Evolutionary conservation across 2,113 vertebrate species (phyloP).

Genomic region (Ariopsis seemanni): DNA sequence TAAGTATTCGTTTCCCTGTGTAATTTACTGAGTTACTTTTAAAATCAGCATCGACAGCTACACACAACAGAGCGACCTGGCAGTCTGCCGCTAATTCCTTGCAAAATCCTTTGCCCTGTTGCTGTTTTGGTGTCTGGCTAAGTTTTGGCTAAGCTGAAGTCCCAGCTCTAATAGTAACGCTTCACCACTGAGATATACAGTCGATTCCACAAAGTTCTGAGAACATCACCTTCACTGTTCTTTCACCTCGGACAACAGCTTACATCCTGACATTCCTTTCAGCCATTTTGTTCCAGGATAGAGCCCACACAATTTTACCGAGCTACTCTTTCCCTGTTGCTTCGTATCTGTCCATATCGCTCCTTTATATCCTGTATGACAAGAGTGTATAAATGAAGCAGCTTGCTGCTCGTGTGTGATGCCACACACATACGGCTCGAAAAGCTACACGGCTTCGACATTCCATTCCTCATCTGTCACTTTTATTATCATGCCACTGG

Average conservation of each 20-base stretch:
- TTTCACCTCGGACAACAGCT: not conserved
- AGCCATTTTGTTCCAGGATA: not conserved
- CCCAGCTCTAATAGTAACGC: no score
- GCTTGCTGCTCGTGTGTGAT: not conserved
- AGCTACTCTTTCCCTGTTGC: not conserved
- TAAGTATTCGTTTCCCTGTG: no score
- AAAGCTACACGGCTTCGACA: not conserved
- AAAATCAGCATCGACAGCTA: no score
- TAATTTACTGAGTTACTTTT: no score
- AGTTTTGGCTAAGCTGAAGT: no score
- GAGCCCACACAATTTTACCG: not conserved
- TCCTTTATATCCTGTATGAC: not conserved
- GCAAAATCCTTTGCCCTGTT: no score
- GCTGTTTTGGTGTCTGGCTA: no score
- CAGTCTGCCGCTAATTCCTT: no score
- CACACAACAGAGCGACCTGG: no score
- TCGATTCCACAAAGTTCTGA: constrained; percentile 14
- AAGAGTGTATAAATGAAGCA: not conserved
- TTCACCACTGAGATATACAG: not conserved
- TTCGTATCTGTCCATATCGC: not conserved
- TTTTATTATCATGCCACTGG: not conserved
- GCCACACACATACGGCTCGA: not conserved
- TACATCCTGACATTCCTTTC: not conserved
- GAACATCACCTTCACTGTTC: not conserved
- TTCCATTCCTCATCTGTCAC: not conserved